Evolutionary conservation across 2,113 vertebrate species (phyloP).

Genomic region (Halichoerus grypus): DNA sequence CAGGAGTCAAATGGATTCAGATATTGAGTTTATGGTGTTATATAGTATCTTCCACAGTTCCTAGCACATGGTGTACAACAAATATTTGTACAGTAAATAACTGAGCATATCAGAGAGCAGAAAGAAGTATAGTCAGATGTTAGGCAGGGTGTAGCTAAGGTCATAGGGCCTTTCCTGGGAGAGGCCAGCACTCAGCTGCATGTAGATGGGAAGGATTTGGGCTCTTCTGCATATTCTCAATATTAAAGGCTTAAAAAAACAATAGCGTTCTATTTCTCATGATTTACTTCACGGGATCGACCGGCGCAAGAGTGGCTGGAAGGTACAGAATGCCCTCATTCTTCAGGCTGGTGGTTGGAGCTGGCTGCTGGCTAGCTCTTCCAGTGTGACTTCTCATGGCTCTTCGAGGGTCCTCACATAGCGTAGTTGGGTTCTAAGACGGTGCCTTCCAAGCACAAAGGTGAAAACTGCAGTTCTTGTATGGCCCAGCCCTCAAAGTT

Average conservation of each 20-base stretch:
- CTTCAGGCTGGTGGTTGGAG: background rate
- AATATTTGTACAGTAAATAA: background rate
- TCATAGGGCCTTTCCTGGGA: background rate
- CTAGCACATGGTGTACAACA: background rate
- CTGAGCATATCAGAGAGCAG: background rate
- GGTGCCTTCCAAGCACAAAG: background rate
- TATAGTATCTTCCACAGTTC: background rate
- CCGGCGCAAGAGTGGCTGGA: background rate
- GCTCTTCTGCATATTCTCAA: background rate
- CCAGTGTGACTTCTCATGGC: background rate
- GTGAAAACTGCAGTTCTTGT: background rate
- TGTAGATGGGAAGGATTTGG: background rate
- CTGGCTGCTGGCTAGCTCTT: background rate
- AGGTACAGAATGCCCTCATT: background rate
- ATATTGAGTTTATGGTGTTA: background rate
- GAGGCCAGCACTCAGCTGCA: background rate
- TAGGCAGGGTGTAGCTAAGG: background rate
- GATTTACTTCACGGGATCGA: constrained; percentile 7
- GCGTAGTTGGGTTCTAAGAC: background rate
- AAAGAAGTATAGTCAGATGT: background rate
- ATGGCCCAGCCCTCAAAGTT: background rate
- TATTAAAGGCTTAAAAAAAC: background rate
- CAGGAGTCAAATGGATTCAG: background rate
- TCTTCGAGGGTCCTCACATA: background rate
- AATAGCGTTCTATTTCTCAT: background rate